Evolutionary conservation across 2,888 invertebrate genomes (phyloP), one percentile per base, ranked within the genome.

Genomic region (Caenorhabditis macrosperma): DNA sequence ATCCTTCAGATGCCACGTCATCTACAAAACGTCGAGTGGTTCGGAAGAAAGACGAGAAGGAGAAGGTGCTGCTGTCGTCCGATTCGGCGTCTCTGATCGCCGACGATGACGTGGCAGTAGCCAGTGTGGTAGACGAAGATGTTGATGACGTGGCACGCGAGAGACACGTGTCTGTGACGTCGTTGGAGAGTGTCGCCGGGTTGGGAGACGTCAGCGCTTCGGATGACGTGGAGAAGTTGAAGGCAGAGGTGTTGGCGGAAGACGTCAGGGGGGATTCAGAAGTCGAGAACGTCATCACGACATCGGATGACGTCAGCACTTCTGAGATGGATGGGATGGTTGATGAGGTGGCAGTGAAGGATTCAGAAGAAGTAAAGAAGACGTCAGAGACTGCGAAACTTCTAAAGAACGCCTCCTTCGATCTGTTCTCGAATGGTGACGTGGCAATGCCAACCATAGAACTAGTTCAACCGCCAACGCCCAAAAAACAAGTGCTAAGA

Each of bases 341-440:
- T n/a, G 41, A 30, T 7, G 33, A 28, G 12, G 48, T 46, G 20
- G 30, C 12, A 61, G 30, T 20, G 22, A 50, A 22, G 33, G 38
- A 38, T 15, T 48, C n/a, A 20, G 26, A 52, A 15, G 33, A 24
- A 10, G 20, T 24, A 22, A 44, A 59, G 38, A 61, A 54, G n/a
- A 54, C 52, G 52, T 54, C 52, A 55, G 10, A 22, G 55, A 55
- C n/a, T 5, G 9, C 2, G 4, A 50, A 55, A 35, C 35, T 55
- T 4, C 35, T 44, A 3, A 44, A 44, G 20, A 55, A 55, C 9
- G 22, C 48, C 1, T 22, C n/a, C 1, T 72, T 55, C 35, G 71
- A 72, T 38, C 44, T 72, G 17, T 46, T 63, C n/a, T 41, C 61
- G 12, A 61, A 63, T 72, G 63, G 52, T 17, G 71, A 72, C 17